A percentile compares a stretch with the other conserved stretches of the same genome.
phyloP scores from a whole-genome alignment of 2,888 invertebrate genomes.

The Argyresthia albistria region DNA sequence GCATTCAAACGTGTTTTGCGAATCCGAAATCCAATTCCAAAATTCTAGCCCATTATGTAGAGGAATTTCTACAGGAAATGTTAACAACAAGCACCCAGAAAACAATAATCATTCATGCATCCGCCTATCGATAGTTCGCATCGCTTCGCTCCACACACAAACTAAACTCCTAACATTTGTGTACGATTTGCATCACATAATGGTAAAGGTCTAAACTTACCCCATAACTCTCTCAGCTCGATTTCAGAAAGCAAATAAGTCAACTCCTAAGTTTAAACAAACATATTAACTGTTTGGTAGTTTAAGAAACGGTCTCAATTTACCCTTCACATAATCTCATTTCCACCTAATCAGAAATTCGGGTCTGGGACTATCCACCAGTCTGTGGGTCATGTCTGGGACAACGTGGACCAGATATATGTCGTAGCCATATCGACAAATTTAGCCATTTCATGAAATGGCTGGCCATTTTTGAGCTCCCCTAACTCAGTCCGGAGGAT shows the following conservation, averaged over 20 bases:
- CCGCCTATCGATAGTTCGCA: no score
- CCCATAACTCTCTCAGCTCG: slow-evolving; percentile 44
- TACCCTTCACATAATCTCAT: slow-evolving; percentile 55
- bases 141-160: not conserved
- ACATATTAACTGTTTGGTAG: slow-evolving; percentile 60
- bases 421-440: no score
- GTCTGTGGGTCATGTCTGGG: no score
- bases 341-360: slow-evolving; percentile 62
- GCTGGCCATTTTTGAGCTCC: no score
- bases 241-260: slow-evolving; percentile 51
- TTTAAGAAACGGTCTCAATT: slow-evolving; percentile 58
- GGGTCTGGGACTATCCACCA: slow-evolving; percentile 38
- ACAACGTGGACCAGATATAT: no score
- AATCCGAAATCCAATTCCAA: not conserved
- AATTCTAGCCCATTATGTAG: not conserved
- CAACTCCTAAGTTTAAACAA: slow-evolving; percentile 48
- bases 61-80: no score
- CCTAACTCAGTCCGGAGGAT: no score
- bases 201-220: slow-evolving; percentile 25
- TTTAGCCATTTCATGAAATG: no score
- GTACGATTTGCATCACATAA: slow-evolving; percentile 1
- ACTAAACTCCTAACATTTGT: slow-evolving; percentile 2
- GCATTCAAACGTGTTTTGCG: not conserved
- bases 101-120: no score
- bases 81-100: no score